These are phyloP conservation scores for Clarias pachynema DNA, from an alignment of 2,797 vertebrate species.

Conservation along the genomic window DNA sequence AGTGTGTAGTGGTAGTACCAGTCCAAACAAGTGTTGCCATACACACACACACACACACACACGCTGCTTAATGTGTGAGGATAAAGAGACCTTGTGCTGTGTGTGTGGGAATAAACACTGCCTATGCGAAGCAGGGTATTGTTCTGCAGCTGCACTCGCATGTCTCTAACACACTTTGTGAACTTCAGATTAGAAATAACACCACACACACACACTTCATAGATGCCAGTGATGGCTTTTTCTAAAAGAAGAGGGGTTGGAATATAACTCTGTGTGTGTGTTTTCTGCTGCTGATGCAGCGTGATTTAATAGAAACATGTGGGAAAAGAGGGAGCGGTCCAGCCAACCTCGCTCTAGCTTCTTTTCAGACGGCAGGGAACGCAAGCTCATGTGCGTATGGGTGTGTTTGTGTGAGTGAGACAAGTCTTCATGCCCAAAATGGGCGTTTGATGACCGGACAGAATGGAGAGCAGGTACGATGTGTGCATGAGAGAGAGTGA, in stretches of 20 bases:
- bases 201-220: not conserved
- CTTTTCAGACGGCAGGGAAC: not conserved
- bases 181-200: slow-evolving; percentile 7
- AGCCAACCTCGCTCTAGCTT: slow-evolving; percentile 6
- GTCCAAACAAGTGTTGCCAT: slow-evolving; percentile 43
- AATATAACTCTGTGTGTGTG: slow-evolving; percentile 2
- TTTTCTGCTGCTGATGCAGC: slow-evolving; percentile 33
- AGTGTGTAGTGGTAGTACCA: slow-evolving; percentile 55
- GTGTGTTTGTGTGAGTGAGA: not conserved
- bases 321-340: slow-evolving; percentile 23
- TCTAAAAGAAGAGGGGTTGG: not conserved
- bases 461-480: slow-evolving; percentile 60
- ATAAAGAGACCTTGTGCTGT: slow-evolving; percentile 58
- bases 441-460: slow-evolving; percentile 34
- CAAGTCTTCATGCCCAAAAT: slow-evolving; percentile 36
- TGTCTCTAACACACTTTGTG: slow-evolving; percentile 3
- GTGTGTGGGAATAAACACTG: slow-evolving; percentile 39
- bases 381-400: not conserved
- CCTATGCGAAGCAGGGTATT: slow-evolving; percentile 53
- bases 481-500: not conserved
- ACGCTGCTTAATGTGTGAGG: slow-evolving; percentile 36
- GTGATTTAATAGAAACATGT: slow-evolving; percentile 35
- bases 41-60: slow-evolving; percentile 30
- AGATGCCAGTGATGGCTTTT: not conserved
- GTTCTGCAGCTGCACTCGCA: slow-evolving; percentile 56